These are phyloP conservation scores for Gonioctena quinquepunctata DNA, from an alignment of 1,140 invertebrate genomes.

Conservation along the genomic window DNA sequence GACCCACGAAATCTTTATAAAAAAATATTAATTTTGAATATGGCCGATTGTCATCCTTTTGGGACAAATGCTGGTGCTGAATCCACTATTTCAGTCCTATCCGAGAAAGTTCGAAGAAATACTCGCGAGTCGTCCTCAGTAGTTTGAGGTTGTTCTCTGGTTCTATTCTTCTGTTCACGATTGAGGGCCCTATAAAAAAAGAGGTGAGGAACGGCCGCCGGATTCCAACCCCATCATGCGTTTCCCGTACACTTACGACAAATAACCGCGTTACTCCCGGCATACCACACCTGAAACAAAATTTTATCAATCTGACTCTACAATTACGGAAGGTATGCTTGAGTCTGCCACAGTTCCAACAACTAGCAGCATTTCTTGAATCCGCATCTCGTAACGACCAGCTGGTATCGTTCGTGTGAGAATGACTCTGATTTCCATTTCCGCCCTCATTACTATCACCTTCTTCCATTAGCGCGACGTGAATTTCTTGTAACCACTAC, in stretches of 20 bases:
- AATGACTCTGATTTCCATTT: too few relatives aligned
- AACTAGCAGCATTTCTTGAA: background rate
- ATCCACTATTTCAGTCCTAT: background rate
- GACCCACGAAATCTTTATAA: background rate
- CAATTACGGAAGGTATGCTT: background rate
- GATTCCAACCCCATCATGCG: background rate
- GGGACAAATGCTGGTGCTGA: background rate
- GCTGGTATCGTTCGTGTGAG: too few relatives aligned
- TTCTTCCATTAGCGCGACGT: too few relatives aligned
- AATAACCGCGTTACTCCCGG: background rate
- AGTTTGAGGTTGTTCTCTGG: background rate
- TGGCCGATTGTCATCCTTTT: conserved; percentile 2
- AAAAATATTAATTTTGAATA: background rate
- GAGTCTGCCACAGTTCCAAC: background rate
- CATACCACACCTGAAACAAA: background rate
- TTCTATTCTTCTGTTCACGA: background rate
- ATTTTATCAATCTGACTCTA: background rate
- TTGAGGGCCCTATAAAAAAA: too few relatives aligned
- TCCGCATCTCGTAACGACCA: too few relatives aligned
- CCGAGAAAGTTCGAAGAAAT: background rate
- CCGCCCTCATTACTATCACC: too few relatives aligned
- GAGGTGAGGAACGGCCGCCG: background rate
- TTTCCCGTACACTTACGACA: background rate
- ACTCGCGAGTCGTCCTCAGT: too few relatives aligned
- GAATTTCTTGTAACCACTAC: too few relatives aligned